These are phyloP conservation scores for Bombus huntii DNA, from an alignment of 1,140 invertebrate species.

Conservation along the genomic window DNA sequence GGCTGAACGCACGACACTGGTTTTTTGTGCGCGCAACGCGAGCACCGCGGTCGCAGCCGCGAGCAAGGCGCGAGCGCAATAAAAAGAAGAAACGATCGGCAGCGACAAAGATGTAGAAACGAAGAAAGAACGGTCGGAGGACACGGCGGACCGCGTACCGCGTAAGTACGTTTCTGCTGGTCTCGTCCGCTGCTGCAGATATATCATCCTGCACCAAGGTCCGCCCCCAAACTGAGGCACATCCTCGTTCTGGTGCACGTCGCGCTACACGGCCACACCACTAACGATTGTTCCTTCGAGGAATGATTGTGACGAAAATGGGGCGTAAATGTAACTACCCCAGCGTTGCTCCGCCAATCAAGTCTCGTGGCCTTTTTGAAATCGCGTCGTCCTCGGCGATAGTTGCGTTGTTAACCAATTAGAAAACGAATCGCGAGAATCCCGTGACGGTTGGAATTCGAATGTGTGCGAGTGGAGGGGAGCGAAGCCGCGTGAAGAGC, in stretches of 20 bases:
- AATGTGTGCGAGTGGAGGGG: background rate
- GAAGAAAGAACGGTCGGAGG: no score
- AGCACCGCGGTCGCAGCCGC: background rate
- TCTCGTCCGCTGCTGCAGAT: slow-evolving; percentile 46
- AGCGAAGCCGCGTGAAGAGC: no score
- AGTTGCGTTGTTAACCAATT: background rate
- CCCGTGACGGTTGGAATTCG: background rate
- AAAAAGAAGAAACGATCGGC: background rate
- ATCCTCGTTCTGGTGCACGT: slow-evolving; percentile 46
- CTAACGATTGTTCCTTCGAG: slow-evolving; percentile 55
- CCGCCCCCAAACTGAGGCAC: slow-evolving; percentile 53
- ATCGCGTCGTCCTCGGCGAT: no score
- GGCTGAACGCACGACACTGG: background rate
- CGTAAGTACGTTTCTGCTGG: background rate
- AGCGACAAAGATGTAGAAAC: background rate
- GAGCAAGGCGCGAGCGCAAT: background rate
- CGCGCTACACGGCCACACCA: slow-evolving; percentile 39
- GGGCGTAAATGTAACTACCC: slow-evolving; percentile 33
- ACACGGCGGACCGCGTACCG: background rate
- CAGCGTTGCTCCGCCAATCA: background rate
- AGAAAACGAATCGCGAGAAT: background rate
- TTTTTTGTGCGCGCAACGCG: background rate
- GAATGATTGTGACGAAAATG: slow-evolving; percentile 37
- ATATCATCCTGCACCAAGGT: slow-evolving; percentile 51
- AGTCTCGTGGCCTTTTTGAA: background rate